Conservation (phyloP, 2,113 vertebrate genomes). For the Pitta sordida region DNA sequence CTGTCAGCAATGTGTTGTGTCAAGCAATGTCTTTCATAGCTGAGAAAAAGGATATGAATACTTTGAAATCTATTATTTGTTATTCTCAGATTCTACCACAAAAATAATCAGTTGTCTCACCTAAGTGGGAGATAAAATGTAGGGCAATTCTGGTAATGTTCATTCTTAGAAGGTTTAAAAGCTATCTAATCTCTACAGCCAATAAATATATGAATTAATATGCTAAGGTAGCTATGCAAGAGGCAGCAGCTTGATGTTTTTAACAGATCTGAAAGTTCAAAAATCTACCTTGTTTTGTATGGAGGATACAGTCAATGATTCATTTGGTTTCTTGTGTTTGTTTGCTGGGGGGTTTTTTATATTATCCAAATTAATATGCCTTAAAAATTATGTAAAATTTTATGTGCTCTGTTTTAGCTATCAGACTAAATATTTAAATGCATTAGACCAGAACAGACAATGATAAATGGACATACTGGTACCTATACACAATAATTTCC, state of each 20-base stretch:
- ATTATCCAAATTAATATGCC: background rate
- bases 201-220: background rate
- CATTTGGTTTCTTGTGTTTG: background rate
- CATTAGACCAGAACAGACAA: background rate
- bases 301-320: background rate
- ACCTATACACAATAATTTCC: background rate
- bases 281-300: background rate
- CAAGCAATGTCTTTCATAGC: background rate
- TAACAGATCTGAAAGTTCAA: background rate
- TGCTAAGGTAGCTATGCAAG: background rate
- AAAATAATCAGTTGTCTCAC: background rate
- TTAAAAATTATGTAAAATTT: background rate
- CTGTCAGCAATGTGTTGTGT: background rate
- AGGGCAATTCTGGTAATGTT: background rate
- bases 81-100: background rate
- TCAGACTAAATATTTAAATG: background rate
- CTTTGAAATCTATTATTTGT: background rate
- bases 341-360: background rate
- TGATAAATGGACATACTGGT: background rate
- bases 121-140: background rate
- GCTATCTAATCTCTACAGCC: background rate
- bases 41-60: background rate
- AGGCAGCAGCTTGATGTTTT: background rate
- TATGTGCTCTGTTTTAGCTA: background rate
- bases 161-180: background rate